Evolutionary conservation across 2,797 vertebrate genomes (phyloP).

Genomic region (Falco cherrug): DNA sequence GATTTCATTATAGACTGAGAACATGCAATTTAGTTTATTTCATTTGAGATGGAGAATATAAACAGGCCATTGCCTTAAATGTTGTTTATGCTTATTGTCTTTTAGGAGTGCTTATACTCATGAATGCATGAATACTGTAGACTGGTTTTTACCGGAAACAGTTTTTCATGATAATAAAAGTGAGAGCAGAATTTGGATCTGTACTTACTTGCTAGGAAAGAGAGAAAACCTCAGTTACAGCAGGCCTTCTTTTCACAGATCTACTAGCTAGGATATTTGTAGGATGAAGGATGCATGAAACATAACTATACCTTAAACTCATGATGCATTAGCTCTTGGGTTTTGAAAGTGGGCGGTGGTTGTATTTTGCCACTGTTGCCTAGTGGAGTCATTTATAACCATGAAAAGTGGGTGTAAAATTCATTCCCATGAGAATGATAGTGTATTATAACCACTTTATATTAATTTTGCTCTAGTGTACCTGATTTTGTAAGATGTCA

Average conservation of each 20-base stretch:
- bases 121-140: not conserved
- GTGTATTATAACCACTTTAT: not conserved
- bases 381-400: slow-evolving; percentile 38
- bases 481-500: not conserved
- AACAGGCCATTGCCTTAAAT: not conserved
- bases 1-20: not conserved
- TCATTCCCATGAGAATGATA: not conserved
- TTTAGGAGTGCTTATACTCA: not conserved
- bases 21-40: not conserved
- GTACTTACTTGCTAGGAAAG: not conserved
- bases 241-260: not conserved
- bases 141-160: not conserved
- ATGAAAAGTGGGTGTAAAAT: slow-evolving; percentile 39
- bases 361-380: slow-evolving; percentile 25
- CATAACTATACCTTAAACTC: not conserved
- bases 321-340: not conserved
- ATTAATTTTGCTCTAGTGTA: not conserved
- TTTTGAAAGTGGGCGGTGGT: not conserved
- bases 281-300: not conserved
- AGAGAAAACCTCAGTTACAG: not conserved
- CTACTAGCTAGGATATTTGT: not conserved
- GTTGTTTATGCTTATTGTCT: not conserved
- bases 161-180: not conserved
- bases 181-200: not conserved
- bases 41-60: not conserved